Conservation (phyloP, 2,797 vertebrate genomes). For the Poecilia velifera region DNA sequence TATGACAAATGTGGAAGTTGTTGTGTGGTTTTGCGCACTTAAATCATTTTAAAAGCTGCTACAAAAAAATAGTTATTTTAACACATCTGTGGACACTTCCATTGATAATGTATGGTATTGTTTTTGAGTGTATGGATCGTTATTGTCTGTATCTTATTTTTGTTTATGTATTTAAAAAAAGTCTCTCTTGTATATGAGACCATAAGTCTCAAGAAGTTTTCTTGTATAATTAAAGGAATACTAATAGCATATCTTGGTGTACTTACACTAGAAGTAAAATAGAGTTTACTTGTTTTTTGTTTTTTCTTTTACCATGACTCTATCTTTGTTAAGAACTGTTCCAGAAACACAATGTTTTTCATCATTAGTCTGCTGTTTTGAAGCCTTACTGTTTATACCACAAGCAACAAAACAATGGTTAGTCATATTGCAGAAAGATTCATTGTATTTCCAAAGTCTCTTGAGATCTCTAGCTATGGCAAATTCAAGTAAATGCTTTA, state of each 20-base stretch:
- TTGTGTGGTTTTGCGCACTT: not conserved
- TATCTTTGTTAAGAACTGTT: not conserved
- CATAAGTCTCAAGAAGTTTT: too few relatives aligned
- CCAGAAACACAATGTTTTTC: not conserved
- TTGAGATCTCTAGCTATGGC: conserved; percentile 16
- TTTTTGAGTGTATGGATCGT: too few relatives aligned
- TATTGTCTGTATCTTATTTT: too few relatives aligned
- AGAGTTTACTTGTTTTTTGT: not conserved
- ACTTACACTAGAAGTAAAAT: not conserved
- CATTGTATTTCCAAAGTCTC: conserved; percentile 19
- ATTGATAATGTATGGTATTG: too few relatives aligned
- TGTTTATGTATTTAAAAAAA: too few relatives aligned
- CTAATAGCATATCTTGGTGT: not conserved
- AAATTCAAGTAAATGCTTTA: conserved; percentile 37
- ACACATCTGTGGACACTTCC: not conserved
- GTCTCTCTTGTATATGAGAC: too few relatives aligned
- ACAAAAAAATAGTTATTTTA: not conserved
- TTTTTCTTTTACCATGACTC: not conserved
- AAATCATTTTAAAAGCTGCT: not conserved
- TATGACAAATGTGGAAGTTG: not conserved
- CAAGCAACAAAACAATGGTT: not conserved
- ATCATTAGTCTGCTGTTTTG: not conserved
- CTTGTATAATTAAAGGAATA: not conserved
- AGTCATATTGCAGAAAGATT: conserved; percentile 2
- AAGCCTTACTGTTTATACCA: not conserved